phyloP scores from a whole-genome alignment of 2,888 invertebrate species.

The Oligia fasciuncula region DNA sequence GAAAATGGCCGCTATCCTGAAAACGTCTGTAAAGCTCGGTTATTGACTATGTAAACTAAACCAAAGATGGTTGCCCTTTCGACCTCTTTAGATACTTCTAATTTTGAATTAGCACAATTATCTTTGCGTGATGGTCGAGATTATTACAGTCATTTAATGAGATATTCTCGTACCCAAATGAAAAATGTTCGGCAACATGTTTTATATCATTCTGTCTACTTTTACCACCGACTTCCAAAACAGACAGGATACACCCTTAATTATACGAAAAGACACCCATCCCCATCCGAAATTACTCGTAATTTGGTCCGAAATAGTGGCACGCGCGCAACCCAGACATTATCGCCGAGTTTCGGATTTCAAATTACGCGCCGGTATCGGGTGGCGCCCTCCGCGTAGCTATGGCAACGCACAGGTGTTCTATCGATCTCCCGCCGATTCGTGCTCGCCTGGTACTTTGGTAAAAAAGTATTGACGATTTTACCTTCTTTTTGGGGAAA shows the following conservation, averaged over 20 bases:
- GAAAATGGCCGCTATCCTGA: neutral
- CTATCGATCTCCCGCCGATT: constrained; percentile 82
- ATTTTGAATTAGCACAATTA: neutral
- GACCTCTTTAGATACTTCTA: neutral
- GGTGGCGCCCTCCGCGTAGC: constrained; percentile 87
- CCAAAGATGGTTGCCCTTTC: neutral
- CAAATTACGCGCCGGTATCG: constrained; percentile 89
- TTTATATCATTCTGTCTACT: constrained; percentile 66
- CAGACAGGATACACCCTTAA: constrained; percentile 72
- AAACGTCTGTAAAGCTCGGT: neutral
- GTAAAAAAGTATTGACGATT: constrained; percentile 54
- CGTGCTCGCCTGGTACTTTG: constrained; percentile 74
- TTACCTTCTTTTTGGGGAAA: constrained; percentile 47
- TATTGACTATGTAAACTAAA: constrained; percentile 1
- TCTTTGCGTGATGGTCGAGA: neutral
- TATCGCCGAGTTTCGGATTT: constrained; percentile 88
- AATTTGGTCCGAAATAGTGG: constrained; percentile 82
- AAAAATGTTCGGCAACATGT: constrained; percentile 57
- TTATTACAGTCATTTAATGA: constrained; percentile 33
- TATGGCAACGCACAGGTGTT: constrained; percentile 87
- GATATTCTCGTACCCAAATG: constrained; percentile 33
- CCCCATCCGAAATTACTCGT: constrained; percentile 81
- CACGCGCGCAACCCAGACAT: constrained; percentile 83
- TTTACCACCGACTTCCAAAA: constrained; percentile 63
- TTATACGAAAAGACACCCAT: constrained; percentile 74